These are phyloP conservation scores for Sipha maydis DNA, from an alignment of 2,888 invertebrate genomes.

Conservation along the genomic window DNA sequence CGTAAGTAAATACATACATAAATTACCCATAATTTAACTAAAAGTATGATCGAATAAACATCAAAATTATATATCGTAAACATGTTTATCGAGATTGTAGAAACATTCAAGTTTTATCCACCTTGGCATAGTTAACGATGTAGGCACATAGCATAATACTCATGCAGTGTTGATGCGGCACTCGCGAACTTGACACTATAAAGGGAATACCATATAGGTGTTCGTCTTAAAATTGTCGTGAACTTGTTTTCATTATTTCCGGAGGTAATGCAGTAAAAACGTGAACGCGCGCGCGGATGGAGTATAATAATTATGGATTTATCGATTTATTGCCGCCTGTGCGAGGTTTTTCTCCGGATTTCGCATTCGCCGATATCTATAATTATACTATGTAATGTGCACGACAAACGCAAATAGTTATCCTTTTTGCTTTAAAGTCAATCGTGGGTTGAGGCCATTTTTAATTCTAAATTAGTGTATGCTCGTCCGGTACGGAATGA, in stretches of 20 bases:
- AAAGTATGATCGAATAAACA: slow-evolving; percentile 13
- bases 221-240: slow-evolving; percentile 28
- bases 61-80: slow-evolving; percentile 25
- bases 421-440: not conserved
- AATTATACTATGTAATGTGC: not conserved
- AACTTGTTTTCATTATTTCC: slow-evolving; percentile 40
- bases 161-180: not conserved
- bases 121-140: slow-evolving; percentile 50
- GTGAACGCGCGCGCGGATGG: not conserved
- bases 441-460: not conserved
- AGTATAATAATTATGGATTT: not conserved
- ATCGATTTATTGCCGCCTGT: not conserved
- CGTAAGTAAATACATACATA: slow-evolving; percentile 8
- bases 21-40: not conserved
- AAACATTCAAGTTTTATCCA: slow-evolving; percentile 44
- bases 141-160: slow-evolving; percentile 1
- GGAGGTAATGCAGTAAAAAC: slow-evolving; percentile 1
- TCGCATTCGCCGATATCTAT: not conserved
- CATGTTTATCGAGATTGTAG: slow-evolving; percentile 30
- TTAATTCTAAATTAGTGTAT: not conserved
- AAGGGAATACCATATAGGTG: not conserved
- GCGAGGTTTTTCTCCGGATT: not conserved
- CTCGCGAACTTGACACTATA: slow-evolving; percentile 33
- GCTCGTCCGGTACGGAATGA: too few relatives aligned
- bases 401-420: not conserved